Evolutionary conservation across 2,113 vertebrate genomes (phyloP), one percentile per base, ranked within the genome.

Genomic region (Aphyosemion australe): DNA sequence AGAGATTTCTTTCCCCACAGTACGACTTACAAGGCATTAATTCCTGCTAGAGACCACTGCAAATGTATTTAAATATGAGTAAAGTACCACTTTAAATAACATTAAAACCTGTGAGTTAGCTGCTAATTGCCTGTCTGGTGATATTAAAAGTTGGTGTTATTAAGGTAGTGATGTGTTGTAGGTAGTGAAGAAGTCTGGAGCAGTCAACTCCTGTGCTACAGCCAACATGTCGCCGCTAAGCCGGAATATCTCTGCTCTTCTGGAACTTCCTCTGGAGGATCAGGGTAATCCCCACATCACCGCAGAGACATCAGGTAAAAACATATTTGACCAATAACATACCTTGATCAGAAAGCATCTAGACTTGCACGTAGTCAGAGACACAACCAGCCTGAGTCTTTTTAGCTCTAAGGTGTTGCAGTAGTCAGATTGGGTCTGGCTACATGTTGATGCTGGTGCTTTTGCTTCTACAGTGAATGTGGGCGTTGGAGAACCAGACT

Each of bases 401-500:
- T 37, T 1, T 53, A 10, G 8, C 8, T 4, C 6, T 0, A 3
- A 32, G 2, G 8, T 37, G 7, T 20, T 39, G 5, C 12, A 18
- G 43, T n/a, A 19, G 2, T 53, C 0, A 2, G 1, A 13, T 34
- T 43, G 8, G 19, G 15, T 56, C 9, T 32, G 8, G 18, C 18
- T 26, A 1, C 4, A 14, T 64, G 46, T 11, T 20, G 19, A 61
- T 43, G 11, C 32, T 12, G 8, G 4, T 54, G 11, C 1, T 0
- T 54, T 58, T 78, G 0, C 54, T 1, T 74, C 10, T 78, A 7
- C 59, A 99, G 97, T 99, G 41, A 96, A 93, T 69, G 96, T 99
- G 46, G 97, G 97, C 18, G 97, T 99, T 60, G 97, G 97, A 56
- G 97, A 99, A 62, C 92, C 97, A 32, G 97, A 99, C 77, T 97